These are phyloP conservation scores for Lycopodina hypogea DNA, from an alignment of 37 sponge, comb jelly and placozoan species.

Conservation along the genomic window DNA sequence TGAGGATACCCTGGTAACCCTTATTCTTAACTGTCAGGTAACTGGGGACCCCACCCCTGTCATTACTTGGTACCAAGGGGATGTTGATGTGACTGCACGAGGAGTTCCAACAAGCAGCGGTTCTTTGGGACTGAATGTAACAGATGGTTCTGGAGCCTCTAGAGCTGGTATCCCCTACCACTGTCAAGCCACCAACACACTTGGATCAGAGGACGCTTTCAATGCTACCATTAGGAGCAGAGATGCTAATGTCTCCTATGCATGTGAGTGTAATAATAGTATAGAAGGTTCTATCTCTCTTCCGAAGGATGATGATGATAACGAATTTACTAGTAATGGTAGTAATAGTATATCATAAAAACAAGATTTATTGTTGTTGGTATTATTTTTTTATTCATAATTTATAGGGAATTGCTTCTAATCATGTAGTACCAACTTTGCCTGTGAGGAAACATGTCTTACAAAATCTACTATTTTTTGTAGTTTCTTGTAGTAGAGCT, in stretches of 20 bases:
- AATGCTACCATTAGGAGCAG: slow-evolving; percentile 44
- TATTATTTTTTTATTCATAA: no score
- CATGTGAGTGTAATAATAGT: slow-evolving; percentile 37
- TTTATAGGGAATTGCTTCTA: no score
- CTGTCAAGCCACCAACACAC: slow-evolving; percentile 44
- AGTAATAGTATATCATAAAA: no score
- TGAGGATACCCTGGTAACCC: background rate
- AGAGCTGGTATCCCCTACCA: slow-evolving; percentile 35
- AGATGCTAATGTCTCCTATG: slow-evolving; percentile 14
- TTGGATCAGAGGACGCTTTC: slow-evolving; percentile 15
- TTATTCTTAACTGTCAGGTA: slow-evolving; percentile 35
- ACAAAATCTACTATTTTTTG: no score
- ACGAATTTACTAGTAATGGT: no score
- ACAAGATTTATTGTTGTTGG: no score
- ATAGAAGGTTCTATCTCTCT: background rate
- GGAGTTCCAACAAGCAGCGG: background rate
- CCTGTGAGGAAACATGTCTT: no score
- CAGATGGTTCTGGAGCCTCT: slow-evolving; percentile 23
- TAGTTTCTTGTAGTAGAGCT: no score
- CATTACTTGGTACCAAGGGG: slow-evolving; percentile 35
- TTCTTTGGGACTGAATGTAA: slow-evolving; percentile 7
- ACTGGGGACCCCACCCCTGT: slow-evolving; percentile 41
- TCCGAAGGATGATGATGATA: no score
- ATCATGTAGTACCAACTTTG: no score
- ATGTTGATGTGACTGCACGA: background rate